Conservation (phyloP, 2,888 invertebrate genomes). For the Melinopterus prodromus region DNA sequence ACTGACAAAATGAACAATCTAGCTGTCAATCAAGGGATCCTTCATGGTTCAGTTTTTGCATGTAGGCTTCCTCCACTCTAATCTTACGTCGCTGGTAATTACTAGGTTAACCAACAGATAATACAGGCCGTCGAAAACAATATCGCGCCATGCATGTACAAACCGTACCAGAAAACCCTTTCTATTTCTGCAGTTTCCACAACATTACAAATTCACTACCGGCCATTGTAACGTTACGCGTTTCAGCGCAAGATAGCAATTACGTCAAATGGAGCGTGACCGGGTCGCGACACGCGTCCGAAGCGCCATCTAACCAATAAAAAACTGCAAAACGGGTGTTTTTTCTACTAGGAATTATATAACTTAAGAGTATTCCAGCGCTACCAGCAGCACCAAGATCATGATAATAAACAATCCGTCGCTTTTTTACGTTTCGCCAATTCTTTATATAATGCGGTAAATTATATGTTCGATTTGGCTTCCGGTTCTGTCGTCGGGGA, state of each 20-base stretch:
- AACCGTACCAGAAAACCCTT: neutral
- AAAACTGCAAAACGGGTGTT: too few species aligned
- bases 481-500: too few species aligned
- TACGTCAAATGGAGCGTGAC: neutral
- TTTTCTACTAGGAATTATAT: too few species aligned
- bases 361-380: too few species aligned
- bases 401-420: too few species aligned
- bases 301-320: neutral
- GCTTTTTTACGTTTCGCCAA: too few species aligned
- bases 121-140: neutral
- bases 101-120: neutral
- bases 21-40: too few species aligned
- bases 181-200: neutral
- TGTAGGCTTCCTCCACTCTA: neutral
- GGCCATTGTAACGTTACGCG: neutral
- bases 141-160: neutral
- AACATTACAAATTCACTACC: neutral
- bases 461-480: too few species aligned
- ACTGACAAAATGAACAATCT: too few species aligned
- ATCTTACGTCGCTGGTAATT: neutral
- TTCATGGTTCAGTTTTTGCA: too few species aligned
- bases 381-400: too few species aligned
- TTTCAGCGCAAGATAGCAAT: neutral
- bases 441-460: too few species aligned
- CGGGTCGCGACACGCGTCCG: neutral